phyloP scores from a whole-genome alignment of 1,140 invertebrate species.

The Venturia canescens region DNA sequence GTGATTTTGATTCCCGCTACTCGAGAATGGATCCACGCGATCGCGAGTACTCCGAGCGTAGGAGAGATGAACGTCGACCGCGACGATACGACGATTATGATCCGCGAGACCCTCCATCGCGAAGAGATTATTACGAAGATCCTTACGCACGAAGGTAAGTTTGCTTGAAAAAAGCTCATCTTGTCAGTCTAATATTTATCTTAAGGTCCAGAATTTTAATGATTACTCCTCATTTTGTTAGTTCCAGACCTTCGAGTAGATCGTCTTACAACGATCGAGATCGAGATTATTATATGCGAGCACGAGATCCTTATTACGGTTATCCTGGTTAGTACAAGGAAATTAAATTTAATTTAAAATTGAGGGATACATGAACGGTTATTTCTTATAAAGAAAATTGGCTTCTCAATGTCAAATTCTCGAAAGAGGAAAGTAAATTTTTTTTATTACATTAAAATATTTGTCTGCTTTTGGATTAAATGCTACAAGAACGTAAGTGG shows the following conservation, averaged over 20 bases:
- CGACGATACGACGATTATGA: slow-evolving; percentile 73
- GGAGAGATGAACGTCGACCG: slow-evolving; percentile 67
- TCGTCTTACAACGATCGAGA: slow-evolving; percentile 77
- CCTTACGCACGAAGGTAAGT: slow-evolving; percentile 70
- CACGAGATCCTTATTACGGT: slow-evolving; percentile 73
- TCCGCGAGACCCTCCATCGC: slow-evolving; percentile 43
- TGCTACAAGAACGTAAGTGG: slow-evolving; percentile 5
- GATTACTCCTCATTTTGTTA: slow-evolving; percentile 52
- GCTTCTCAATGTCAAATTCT: neutral
- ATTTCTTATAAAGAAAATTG: too few relatives aligned
- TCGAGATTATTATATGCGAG: slow-evolving; percentile 72
- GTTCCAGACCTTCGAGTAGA: slow-evolving; percentile 77
- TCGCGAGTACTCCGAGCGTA: slow-evolving; percentile 68
- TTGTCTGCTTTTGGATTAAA: neutral
- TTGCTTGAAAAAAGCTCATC: too few relatives aligned
- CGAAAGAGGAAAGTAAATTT: neutral
- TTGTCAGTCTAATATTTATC: too few relatives aligned
- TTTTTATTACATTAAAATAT: too few relatives aligned
- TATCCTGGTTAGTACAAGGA: slow-evolving; percentile 65
- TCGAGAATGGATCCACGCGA: slow-evolving; percentile 55
- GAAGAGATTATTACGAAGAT: slow-evolving; percentile 75
- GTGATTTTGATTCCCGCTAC: slow-evolving; percentile 69
- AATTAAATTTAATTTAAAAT: neutral
- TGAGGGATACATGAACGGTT: too few relatives aligned
- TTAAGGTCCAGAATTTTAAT: neutral